Conservation (phyloP, 2,888 invertebrate genomes). For the Ferrisia virgata region DNA sequence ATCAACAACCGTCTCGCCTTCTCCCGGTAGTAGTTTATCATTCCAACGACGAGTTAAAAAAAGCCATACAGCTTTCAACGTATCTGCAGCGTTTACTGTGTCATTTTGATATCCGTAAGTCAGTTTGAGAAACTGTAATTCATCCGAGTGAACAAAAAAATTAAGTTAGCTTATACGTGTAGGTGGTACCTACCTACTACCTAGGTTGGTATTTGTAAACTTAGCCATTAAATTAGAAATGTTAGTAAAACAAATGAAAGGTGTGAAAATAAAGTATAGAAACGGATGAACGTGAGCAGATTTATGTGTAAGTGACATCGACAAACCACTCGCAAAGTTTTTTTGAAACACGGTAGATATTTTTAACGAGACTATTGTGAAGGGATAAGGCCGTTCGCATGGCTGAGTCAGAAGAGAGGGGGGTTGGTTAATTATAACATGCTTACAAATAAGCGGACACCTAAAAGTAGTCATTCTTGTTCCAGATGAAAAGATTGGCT, state of each 20-base stretch:
- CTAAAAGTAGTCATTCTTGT: no score
- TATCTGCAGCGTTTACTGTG: conserved; percentile 56
- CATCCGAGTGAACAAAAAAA: not conserved
- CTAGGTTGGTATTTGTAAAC: no score
- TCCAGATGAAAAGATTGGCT: no score
- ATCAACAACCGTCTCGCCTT: conserved; percentile 62
- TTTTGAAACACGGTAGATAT: no score
- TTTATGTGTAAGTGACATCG: not conserved
- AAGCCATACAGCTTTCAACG: conserved; percentile 59
- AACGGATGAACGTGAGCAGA: not conserved
- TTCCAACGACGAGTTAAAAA: conserved; percentile 54
- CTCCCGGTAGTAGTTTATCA: conserved; percentile 62
- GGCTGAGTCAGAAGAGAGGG: no score
- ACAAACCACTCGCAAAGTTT: not conserved
- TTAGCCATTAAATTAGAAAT: not conserved
- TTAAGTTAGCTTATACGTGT: not conserved
- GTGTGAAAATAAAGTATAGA: not conserved
- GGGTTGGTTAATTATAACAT: no score
- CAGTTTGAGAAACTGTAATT: conserved; percentile 57
- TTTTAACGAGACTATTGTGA: not conserved
- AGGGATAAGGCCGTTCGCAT: no score
- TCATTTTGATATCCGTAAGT: conserved; percentile 65
- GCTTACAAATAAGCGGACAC: no score
- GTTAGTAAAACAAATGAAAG: not conserved
- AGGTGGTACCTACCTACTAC: no score